A percentile compares a stretch with the other conserved stretches of the same genome.
Evolutionary conservation across 2,113 vertebrate genomes (phyloP).

Genomic region (Taurulus bubalis): DNA sequence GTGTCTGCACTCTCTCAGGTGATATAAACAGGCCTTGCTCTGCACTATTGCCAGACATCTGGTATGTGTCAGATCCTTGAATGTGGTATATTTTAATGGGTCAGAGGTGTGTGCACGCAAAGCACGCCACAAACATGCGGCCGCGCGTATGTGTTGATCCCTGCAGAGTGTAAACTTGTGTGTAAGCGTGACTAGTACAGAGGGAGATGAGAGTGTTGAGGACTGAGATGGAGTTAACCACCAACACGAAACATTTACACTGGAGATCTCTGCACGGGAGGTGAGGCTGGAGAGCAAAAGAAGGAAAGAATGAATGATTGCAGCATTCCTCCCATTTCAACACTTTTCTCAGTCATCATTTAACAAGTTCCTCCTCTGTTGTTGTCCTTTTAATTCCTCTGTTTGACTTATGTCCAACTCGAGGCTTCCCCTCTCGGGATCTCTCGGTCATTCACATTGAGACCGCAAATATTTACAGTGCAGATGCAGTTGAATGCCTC

Average conservation of each 20-base stretch:
- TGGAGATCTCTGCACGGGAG: slow-evolving; percentile 12
- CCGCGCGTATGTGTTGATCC: background rate
- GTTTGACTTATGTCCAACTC: slow-evolving; percentile 55
- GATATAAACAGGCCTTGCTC: slow-evolving; percentile 31
- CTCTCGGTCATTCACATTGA: slow-evolving; percentile 45
- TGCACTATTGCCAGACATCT: slow-evolving; percentile 39
- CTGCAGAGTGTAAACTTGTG: background rate
- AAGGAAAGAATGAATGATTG: slow-evolving; percentile 31
- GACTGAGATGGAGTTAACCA: slow-evolving; percentile 11
- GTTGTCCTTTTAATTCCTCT: slow-evolving; percentile 36
- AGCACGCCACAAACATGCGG: slow-evolving; percentile 5
- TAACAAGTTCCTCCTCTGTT: slow-evolving; percentile 50
- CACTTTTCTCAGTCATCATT: slow-evolving; percentile 30
- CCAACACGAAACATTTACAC: slow-evolving; percentile 24
- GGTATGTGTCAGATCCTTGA: slow-evolving; percentile 38
- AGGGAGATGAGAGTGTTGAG: slow-evolving; percentile 7
- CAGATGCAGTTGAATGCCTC: slow-evolving; percentile 20
- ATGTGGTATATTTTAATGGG: slow-evolving; percentile 30
- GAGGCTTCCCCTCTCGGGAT: slow-evolving; percentile 44
- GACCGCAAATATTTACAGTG: slow-evolving; percentile 72
- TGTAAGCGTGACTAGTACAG: slow-evolving; percentile 17
- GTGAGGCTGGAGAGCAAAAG: slow-evolving; percentile 6
- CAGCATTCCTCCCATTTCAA: slow-evolving; percentile 53
- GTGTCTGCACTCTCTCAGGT: slow-evolving; percentile 9
- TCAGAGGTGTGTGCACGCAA: slow-evolving; percentile 24